Base-by-base conservation (phyloP, 2,113 vertebrate species). In the Centropus unirufus region DNA sequence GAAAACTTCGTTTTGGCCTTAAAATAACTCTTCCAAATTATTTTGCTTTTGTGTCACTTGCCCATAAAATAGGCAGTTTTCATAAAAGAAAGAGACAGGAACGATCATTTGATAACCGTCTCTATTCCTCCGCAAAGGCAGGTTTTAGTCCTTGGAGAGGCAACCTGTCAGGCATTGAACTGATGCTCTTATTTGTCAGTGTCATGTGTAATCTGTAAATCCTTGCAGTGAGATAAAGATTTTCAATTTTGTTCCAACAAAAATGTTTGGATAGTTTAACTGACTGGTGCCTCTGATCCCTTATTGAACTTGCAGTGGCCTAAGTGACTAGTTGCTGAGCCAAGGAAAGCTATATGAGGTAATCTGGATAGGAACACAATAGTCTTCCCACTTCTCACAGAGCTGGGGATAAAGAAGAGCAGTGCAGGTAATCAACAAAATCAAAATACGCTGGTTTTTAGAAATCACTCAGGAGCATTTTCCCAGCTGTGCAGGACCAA, bases 111-210 rank as follows among this genome's bases (percentile, higher is more conserved):
- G 82, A 85, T 93, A 94, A 87, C 29, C 4, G 16, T 49, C 47
- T 75, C 52, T 74, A 67, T 30, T 51, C 39, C 51, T 89, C 67
- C 92, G 77, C 69, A 84, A 92, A 52, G 0, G 2, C 13, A 92
- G 22, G n/a, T 62, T 87, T 94, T 78, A 83, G 29, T 86, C 78
- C n/a, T 84, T 66, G 52, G 85, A 75, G 82, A 93, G 51, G 83
- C 5, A 12, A 87, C 83, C 39, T 90, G 83, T 79, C 85, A 92
- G 83, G 79, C 58, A 75, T 77, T 77, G 72, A 94, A 87, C 62
- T 91, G 88, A 90, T 83, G 68, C 32, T 89, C 67, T 32, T 44
- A 85, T 95, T 96, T 96, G 77, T 78, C 85, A 83, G 55, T 92
- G 74, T 54, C 17, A 7, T 36, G 42, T 85, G 69, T 84, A 89